Evolutionary conservation across 2,797 vertebrate genomes (phyloP), one percentile per base, ranked within the genome.

Genomic region (Sorex maritimensis): DNA sequence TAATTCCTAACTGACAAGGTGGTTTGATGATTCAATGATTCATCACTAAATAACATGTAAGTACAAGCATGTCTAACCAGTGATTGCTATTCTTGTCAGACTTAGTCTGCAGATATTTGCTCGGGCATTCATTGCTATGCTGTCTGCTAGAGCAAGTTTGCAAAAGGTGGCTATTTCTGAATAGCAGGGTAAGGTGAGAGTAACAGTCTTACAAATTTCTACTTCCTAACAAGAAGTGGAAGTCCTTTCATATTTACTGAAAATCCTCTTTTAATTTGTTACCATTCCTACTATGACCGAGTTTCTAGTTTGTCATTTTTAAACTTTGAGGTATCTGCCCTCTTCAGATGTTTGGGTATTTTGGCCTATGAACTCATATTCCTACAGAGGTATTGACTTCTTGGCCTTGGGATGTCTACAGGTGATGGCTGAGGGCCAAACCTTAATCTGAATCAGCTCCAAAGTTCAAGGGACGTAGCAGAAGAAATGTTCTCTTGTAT

Each of bases 1-100:
- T 90, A 88, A 93, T 30, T 24, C 68, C 12, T 77, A 65, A 44
- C 6, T 73, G 23, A 79, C 69, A 75, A 86, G 78, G 71, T 28
- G 86, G 73, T 81, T 38, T 91, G 63, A 73, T 81, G 86, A 94
- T 94, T 69, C 86, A 92, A 94, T 65, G 81, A 38, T 5, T 75
- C 11, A 19, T 46, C n/a, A 58, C 44, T 86, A 21, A 86, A 94
- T 92, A 93, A 86, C 91, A 84, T 30, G 38, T 55, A 87, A 87
- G 24, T 9, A 78, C n/a, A 72, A 58, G n/a, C 49, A 61, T 72
- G 38, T 44, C 61, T 68, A 30, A 71, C 26, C 55, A 26, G 2
- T 82, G 28, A 30, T 80, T 15, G 85, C 3, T 11, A 71, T 92
- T 79, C 72, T 86, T 75, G 68, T 78, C 88, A 88, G 81, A 72